Percentiles rank a stretch among this genome's conserved stretches.
Evolutionary conservation across 2,888 invertebrate genomes (phyloP).

Genomic region (Limulus polyphemus): DNA sequence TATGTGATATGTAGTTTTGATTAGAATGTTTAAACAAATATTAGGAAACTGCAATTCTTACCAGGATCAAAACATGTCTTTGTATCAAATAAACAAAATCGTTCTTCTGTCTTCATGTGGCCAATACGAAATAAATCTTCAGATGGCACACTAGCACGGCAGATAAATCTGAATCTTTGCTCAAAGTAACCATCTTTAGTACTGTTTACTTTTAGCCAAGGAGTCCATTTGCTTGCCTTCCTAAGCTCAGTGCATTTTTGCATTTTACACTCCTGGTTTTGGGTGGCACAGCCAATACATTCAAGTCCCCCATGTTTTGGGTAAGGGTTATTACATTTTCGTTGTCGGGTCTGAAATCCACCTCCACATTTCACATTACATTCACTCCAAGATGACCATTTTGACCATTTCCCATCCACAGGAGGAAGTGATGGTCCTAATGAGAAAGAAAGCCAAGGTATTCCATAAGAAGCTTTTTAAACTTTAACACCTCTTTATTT

Average conservation of each 20-base stretch:
- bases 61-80: slow-evolving; percentile 17
- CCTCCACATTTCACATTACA: slow-evolving; percentile 62
- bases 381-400: slow-evolving; percentile 68
- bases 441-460: too few relatives aligned
- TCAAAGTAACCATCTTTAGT: slow-evolving; percentile 50
- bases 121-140: slow-evolving; percentile 52
- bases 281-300: slow-evolving; percentile 56
- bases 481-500: too few relatives aligned
- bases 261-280: slow-evolving; percentile 62
- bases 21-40: too few relatives aligned
- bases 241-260: slow-evolving; percentile 56
- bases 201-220: slow-evolving; percentile 48
- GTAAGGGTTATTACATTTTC: slow-evolving; percentile 59
- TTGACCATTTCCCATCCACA: slow-evolving; percentile 64
- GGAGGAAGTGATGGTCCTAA: slow-evolving; percentile 37
- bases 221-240: slow-evolving; percentile 61
- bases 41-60: not conserved
- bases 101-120: slow-evolving; percentile 62
- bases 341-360: slow-evolving; percentile 45
- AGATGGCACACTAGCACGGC: slow-evolving; percentile 63
- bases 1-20: too few relatives aligned
- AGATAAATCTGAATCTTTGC: slow-evolving; percentile 61
- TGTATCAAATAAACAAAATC: slow-evolving; percentile 39
- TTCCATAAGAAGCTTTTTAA: too few relatives aligned
- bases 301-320: slow-evolving; percentile 53